A percentile compares a stretch with the other conserved stretches of the same genome.
Evolutionary conservation across 2,797 vertebrate genomes (phyloP).

Genomic region (Phyllotis vaccarum): DNA sequence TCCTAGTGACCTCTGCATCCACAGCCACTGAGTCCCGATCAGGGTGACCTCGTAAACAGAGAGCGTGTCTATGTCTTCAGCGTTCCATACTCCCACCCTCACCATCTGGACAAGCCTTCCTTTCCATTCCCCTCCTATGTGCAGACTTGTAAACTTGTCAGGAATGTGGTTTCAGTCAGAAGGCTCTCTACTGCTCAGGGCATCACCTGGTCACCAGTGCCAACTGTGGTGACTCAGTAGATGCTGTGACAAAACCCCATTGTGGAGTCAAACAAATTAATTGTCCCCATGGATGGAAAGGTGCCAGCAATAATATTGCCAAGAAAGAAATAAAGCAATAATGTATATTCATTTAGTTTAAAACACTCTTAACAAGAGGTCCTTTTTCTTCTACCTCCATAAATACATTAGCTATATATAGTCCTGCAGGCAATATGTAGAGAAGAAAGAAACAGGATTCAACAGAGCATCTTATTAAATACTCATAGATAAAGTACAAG

Average conservation of each 20-base stretch:
- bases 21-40: not conserved
- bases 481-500: conserved; percentile 63
- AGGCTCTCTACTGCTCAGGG: not conserved
- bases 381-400: conserved; percentile 36
- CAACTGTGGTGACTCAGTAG: not conserved
- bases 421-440: conserved; percentile 2
- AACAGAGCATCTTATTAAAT: not conserved
- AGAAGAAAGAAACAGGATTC: not conserved
- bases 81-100: not conserved
- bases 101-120: not conserved
- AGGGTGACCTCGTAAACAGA: not conserved
- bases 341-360: conserved; percentile 73
- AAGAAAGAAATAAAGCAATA: conserved; percentile 62
- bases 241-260: conserved; percentile 31
- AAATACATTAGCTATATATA: conserved; percentile 6
- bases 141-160: not conserved
- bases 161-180: not conserved
- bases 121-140: too few relatives aligned
- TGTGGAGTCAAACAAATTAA: conserved; percentile 51
- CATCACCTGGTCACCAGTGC: not conserved
- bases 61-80: not conserved
- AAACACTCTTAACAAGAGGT: conserved; percentile 60
- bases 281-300: conserved; percentile 31
- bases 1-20: not conserved
- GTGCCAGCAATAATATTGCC: conserved; percentile 48